Evolutionary conservation across 2,888 invertebrate genomes (phyloP), one percentile per base, ranked within the genome.

Genomic region (Oeneis ivallda): DNA sequence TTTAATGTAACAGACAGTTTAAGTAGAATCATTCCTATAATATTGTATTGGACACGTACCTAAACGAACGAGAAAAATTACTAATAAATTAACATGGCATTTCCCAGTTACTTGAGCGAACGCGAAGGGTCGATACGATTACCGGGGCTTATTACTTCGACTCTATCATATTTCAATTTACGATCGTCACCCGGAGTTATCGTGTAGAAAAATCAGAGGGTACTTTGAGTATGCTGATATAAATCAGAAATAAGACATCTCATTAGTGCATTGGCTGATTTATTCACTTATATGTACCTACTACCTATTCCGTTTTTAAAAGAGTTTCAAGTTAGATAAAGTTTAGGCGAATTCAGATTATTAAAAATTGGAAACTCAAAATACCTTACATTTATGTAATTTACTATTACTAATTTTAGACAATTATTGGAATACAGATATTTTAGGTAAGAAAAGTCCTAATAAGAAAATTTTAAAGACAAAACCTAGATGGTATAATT

Each of bases 91-190:
- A 72, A 66, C 67, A 70, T 70, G 70, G 70, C 66, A 76, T 77
- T 76, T 73, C 73, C 69, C 78, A 74, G 79, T 80, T 79, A 83
- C 75, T 76, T 71, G 78, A 83, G 78, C 76, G 75, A 75, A 77
- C 74, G 71, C 73, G 80, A 76, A 82, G 84, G 89, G 89, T 84
- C 84, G 85, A 82, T 80, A 80, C 79, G 83, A 87, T 87, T 87
- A 86, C 80, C 75, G 72, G 72, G 72, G 85, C 88, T 89, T 86
- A 91, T 89, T 91, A 90, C 83, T 81, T 81, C 76, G 83, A 88
- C 88, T 92, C 89, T 89, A 91, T 92, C 92, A 91, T 92, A 89
- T 92, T 92, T 92, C 92, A 92, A 92, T 91, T 92, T 92, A 90
- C 84, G 91, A 90, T 87, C 90, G 83, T 87, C 89, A 88, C 83